These are phyloP conservation scores for Agriotes lineatus DNA, from an alignment of 2,888 invertebrate species.

Conservation along the genomic window DNA sequence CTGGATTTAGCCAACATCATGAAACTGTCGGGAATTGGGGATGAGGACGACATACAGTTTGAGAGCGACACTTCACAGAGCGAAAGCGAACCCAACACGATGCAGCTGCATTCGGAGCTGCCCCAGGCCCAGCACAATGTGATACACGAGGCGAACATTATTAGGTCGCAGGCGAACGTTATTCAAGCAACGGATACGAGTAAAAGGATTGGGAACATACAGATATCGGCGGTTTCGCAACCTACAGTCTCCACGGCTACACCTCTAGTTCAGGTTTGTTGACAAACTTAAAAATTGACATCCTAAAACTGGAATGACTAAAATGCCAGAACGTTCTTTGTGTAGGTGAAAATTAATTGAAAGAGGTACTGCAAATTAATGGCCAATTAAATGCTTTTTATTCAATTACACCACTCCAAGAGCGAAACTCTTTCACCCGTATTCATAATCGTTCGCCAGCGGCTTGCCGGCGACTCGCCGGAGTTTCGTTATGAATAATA, in stretches of 20 bases:
- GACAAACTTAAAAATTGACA: too few species aligned
- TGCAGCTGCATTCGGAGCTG: constrained; percentile 59
- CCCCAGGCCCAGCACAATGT: constrained; percentile 49
- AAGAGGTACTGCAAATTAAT: too few species aligned
- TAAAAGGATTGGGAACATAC: constrained; percentile 62
- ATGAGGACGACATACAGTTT: constrained; percentile 73
- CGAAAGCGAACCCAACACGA: constrained; percentile 61
- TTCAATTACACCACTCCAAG: too few species aligned
- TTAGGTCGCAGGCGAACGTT: constrained; percentile 46
- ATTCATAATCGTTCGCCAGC: too few species aligned
- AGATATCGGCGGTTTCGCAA: constrained; percentile 61
- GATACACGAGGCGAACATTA: constrained; percentile 36
- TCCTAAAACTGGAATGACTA: too few species aligned
- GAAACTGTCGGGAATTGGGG: constrained; percentile 77
- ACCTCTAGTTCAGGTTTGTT: constrained; percentile 60
- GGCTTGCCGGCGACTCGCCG: too few species aligned
- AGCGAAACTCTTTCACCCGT: too few species aligned
- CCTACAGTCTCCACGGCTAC: constrained; percentile 63
- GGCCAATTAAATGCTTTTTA: too few species aligned
- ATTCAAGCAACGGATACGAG: constrained; percentile 51
- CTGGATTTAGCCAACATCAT: constrained; percentile 80
- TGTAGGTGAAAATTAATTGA: too few species aligned
- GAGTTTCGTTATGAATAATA: too few species aligned
- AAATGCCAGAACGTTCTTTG: too few species aligned
- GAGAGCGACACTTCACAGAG: constrained; percentile 65